phyloP scores from a whole-genome alignment of 2,888 invertebrate species.

The Anticlea derivata region DNA sequence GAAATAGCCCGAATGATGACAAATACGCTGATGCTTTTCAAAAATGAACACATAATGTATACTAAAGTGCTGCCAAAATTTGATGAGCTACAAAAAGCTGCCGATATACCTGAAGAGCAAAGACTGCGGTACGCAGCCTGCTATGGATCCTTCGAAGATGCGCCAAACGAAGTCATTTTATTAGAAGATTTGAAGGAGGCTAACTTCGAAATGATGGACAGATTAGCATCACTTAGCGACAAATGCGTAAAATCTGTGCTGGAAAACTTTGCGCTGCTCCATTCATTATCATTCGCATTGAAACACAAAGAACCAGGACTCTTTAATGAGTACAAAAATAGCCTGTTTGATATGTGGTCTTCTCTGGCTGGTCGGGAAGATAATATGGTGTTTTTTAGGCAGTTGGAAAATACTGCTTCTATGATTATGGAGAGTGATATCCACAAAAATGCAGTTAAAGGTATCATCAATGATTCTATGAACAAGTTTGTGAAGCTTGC shows the following conservation, averaged over 20 bases:
- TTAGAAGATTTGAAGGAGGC: constrained; percentile 48
- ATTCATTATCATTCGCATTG: constrained; percentile 40
- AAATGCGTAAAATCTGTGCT: constrained; percentile 42
- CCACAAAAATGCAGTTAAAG: constrained; percentile 27
- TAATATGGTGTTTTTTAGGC: constrained; percentile 7
- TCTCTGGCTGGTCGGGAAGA: constrained; percentile 3
- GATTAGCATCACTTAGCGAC: constrained; percentile 39
- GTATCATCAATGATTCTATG: constrained; percentile 12
- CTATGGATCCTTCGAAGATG: constrained; percentile 43
- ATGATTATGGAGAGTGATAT: constrained; percentile 27
- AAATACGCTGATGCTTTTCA: constrained; percentile 35
- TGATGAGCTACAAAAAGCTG: constrained; percentile 38
- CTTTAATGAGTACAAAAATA: constrained; percentile 30
- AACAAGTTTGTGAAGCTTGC: constrained; percentile 25
- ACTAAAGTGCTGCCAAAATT: constrained; percentile 46
- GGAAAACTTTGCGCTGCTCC: constrained; percentile 40
- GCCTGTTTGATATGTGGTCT: constrained; percentile 33
- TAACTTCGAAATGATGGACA: constrained; percentile 42
- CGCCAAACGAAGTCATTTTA: constrained; percentile 49
- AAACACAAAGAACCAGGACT: constrained; percentile 42
- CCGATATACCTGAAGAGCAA: constrained; percentile 41
- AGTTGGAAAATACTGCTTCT: constrained; percentile 18
- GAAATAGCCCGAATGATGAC: constrained; percentile 31
- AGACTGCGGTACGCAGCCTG: constrained; percentile 44
- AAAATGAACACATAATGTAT: constrained; percentile 50